phyloP scores from a whole-genome alignment of 2,797 vertebrate genomes.

The Cichlasoma orientale region DNA sequence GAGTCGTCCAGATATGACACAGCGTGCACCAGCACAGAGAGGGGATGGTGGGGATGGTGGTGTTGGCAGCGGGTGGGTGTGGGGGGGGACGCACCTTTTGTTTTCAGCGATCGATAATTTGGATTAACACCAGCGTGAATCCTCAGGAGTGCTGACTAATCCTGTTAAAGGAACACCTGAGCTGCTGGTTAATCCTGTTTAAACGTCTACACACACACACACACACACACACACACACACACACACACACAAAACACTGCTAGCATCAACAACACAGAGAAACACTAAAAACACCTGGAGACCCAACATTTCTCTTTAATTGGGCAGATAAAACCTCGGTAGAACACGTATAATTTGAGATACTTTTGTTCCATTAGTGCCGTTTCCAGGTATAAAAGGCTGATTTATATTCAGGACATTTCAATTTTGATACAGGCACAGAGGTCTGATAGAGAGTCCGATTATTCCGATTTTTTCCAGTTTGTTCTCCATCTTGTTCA shows the following conservation, averaged over 20 bases:
- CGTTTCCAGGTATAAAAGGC: not conserved
- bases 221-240: constrained; percentile 9
- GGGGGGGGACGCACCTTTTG: constrained; percentile 20
- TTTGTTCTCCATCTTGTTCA: too few relatives aligned
- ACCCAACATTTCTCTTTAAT: constrained; percentile 21
- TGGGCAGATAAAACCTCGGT: constrained; percentile 10
- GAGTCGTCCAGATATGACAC: not conserved
- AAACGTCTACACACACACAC: constrained; percentile 39
- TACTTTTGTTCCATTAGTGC: constrained; percentile 18
- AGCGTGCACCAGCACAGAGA: not conserved
- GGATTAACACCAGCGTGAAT: constrained; percentile 44
- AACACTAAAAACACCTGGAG: constrained; percentile 1
- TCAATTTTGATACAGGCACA: too few relatives aligned
- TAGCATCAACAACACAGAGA: not conserved
- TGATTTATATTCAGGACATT: not conserved
- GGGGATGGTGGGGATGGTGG: too few relatives aligned
- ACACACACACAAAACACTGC: constrained; percentile 6
- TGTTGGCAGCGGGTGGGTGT: too few relatives aligned
- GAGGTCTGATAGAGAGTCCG: too few relatives aligned
- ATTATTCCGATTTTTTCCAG: too few relatives aligned
- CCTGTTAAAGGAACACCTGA: constrained; percentile 78
- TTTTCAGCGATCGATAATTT: constrained; percentile 31
- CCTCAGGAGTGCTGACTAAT: constrained; percentile 69
- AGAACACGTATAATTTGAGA: not conserved
- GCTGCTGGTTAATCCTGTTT: constrained; percentile 77